phyloP scores from a whole-genome alignment of 2,888 invertebrate species.

The Sphaerophoria rueppellii region DNA sequence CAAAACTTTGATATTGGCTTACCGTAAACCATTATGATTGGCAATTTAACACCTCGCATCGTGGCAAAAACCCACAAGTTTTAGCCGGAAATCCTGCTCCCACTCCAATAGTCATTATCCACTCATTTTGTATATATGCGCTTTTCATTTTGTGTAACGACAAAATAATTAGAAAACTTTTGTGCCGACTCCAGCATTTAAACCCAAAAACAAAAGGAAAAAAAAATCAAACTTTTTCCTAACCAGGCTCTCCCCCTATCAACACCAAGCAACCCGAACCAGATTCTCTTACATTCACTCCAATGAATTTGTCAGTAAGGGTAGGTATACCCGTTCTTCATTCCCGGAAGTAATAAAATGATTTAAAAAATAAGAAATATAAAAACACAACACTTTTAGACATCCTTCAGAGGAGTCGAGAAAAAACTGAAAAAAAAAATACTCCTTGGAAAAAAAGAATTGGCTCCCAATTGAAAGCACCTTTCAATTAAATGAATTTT shows the following conservation, averaged over 20 bases:
- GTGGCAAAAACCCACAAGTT: neutral
- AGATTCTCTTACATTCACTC: conserved; percentile 4
- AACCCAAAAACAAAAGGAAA: neutral
- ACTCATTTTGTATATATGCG: neutral
- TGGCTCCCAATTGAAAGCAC: conserved; percentile 12
- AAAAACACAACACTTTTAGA: conserved; percentile 3
- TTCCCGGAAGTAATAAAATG: conserved; percentile 2
- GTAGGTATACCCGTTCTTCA: neutral
- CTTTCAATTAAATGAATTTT: conserved; percentile 46
- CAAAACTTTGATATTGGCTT: conserved; percentile 54
- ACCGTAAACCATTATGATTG: conserved; percentile 17
- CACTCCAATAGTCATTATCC: neutral
- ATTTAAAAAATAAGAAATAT: neutral
- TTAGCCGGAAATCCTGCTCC: neutral
- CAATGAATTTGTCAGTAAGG: neutral
- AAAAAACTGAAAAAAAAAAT: neutral
- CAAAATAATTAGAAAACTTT: conserved; percentile 82
- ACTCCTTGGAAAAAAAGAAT: neutral
- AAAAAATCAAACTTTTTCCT: conserved; percentile 4
- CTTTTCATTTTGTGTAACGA: conserved; percentile 76
- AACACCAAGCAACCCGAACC: neutral
- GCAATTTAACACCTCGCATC: conserved; percentile 43
- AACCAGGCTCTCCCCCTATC: neutral
- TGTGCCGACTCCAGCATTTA: conserved; percentile 67
- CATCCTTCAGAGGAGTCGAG: conserved; percentile 9